These are phyloP conservation scores for Ochotona princeps DNA, from an alignment of 2,113 vertebrate species.

Conservation along the genomic window DNA sequence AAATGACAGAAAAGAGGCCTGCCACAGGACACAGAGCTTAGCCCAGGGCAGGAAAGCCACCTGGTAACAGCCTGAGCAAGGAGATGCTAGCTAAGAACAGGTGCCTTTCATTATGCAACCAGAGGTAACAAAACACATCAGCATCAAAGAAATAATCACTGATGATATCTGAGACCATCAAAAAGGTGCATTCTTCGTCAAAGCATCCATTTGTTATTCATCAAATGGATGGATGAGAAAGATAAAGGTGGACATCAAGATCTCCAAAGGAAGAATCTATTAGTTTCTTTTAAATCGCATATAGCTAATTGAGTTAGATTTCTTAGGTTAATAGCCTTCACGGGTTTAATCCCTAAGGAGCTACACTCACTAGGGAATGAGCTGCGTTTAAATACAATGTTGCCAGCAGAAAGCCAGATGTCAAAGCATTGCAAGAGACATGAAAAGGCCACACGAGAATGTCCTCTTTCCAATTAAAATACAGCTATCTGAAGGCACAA, in stretches of 20 bases:
- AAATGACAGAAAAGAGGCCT: neutral
- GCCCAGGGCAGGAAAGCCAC: neutral
- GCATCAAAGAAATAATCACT: neutral
- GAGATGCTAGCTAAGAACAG: neutral
- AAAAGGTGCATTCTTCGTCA: neutral
- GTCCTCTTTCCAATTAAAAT: neutral
- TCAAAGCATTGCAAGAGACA: neutral
- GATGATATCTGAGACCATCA: neutral
- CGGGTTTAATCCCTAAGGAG: conserved; percentile 51
- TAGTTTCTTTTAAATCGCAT: conserved; percentile 55
- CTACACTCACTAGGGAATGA: conserved; percentile 41
- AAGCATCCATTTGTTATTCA: neutral
- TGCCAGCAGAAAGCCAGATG: neutral
- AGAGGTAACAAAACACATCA: conserved; percentile 22
- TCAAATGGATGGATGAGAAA: neutral
- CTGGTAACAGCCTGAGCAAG: neutral
- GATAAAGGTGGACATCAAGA: neutral
- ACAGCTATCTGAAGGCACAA: neutral
- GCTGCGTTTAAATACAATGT: conserved; percentile 1
- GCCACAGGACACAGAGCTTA: neutral
- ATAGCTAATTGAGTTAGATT: conserved; percentile 57
- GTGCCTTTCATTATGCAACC: neutral
- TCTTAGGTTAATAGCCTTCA: conserved; percentile 47
- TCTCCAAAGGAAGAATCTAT: conserved; percentile 29
- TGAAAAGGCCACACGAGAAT: neutral